Conservation (phyloP, 2,113 vertebrate species). For the Periophthalmodon schlosseri region DNA sequence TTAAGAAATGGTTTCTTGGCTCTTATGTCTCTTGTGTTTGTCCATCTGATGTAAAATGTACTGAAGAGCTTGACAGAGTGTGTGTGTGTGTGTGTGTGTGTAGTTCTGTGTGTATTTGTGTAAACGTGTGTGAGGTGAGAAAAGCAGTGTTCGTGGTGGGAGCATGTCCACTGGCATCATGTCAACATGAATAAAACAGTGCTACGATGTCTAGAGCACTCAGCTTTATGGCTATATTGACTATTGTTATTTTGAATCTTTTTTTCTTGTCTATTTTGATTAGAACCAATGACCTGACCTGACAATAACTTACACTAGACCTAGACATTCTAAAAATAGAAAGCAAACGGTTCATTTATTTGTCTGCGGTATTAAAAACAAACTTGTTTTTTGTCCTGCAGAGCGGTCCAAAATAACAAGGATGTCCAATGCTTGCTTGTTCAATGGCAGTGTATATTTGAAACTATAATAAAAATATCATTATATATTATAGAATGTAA, state of each 20-base stretch:
- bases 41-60: conserved; percentile 41
- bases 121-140: conserved; percentile 60
- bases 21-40: conserved; percentile 12
- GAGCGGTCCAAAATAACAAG: conserved; percentile 53
- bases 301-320: conserved; percentile 10
- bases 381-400: conserved; percentile 40
- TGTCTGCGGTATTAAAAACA: neutral
- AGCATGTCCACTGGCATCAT: conserved; percentile 70
- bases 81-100: conserved; percentile 34
- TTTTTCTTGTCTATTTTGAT: neutral
- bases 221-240: conserved; percentile 26
- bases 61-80: conserved; percentile 33
- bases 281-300: conserved; percentile 27
- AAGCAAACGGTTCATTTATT: no score
- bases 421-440: conserved; percentile 63
- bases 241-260: conserved; percentile 9
- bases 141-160: conserved; percentile 64
- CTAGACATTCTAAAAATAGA: no score
- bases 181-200: conserved; percentile 72
- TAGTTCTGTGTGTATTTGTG: conserved; percentile 54
- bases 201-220: conserved; percentile 28
- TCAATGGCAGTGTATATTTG: conserved; percentile 53
- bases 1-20: conserved; percentile 33
- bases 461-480: conserved; percentile 39
- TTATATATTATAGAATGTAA: conserved; percentile 54